Conservation (phyloP, 2,797 vertebrate genomes). For the Paratrypauchen microcephalus region DNA sequence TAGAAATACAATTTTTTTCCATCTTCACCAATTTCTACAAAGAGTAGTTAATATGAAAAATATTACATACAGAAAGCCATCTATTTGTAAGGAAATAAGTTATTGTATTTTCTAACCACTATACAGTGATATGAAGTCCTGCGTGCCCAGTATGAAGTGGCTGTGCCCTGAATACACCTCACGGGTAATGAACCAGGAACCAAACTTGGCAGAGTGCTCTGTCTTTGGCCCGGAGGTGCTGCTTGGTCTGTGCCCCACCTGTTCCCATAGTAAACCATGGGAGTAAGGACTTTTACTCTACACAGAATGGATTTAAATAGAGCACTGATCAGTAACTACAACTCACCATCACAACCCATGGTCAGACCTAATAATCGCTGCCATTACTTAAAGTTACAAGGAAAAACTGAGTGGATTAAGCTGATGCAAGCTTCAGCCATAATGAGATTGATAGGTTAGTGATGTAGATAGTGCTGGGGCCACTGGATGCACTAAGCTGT, state of each 20-base stretch:
- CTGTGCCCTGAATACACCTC: slow-evolving; percentile 9
- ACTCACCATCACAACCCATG: slow-evolving; percentile 40
- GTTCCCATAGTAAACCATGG: slow-evolving; percentile 31
- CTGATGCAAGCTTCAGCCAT: slow-evolving; percentile 30
- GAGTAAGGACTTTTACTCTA: slow-evolving; percentile 20
- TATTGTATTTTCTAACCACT: slow-evolving; percentile 9
- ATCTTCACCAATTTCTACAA: no score
- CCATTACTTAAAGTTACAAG: slow-evolving; percentile 48
- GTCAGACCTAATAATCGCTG: slow-evolving; percentile 33
- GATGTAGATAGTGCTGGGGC: slow-evolving; percentile 29
- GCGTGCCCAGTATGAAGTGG: slow-evolving; percentile 21
- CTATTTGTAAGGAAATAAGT: no score
- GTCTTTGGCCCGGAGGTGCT: slow-evolving; percentile 10
- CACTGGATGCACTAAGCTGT: slow-evolving; percentile 17
- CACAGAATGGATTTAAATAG: slow-evolving; percentile 55
- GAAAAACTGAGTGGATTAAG: slow-evolving; percentile 38
- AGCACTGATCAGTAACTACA: slow-evolving; percentile 45
- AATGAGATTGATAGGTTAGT: slow-evolving; percentile 46
- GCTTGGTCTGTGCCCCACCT: slow-evolving; percentile 13
- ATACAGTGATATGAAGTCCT: slow-evolving; percentile 25
- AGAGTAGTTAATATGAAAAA: no score
- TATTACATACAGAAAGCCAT: no score
- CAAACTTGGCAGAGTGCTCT: slow-evolving; percentile 8
- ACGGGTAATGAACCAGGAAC: slow-evolving; percentile 17
- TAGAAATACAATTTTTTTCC: no score